phyloP scores from a whole-genome alignment of 2,797 vertebrate species.

The Sebastes goodei region DNA sequence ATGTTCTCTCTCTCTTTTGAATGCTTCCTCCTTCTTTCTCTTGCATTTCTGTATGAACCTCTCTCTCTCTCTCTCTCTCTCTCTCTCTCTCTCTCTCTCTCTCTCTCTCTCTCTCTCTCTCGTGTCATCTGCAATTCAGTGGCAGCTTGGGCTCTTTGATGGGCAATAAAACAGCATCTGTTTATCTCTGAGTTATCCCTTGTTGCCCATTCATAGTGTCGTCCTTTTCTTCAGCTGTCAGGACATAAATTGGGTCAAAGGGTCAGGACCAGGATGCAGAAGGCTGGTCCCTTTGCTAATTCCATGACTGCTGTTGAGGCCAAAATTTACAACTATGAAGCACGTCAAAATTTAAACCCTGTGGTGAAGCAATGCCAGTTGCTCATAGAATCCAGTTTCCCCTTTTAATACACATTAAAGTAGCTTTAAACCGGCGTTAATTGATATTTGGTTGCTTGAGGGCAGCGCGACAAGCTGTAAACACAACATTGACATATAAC shows the following conservation, averaged over 20 bases:
- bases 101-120: background rate
- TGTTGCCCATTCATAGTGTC: constrained; percentile 8
- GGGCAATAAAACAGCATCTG: constrained; percentile 18
- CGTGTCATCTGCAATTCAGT: constrained; percentile 4
- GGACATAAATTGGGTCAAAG: constrained; percentile 37
- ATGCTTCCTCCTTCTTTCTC: background rate
- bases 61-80: background rate
- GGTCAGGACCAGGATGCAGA: constrained; percentile 25
- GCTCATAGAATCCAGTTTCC: background rate
- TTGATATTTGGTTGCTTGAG: background rate
- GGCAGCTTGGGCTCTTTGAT: background rate
- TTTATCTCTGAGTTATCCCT: constrained; percentile 19
- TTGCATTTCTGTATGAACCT: background rate
- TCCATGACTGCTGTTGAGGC: background rate
- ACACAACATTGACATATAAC: background rate
- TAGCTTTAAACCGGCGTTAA: background rate
- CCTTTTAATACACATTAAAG: background rate
- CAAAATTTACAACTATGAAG: background rate
- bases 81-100: background rate
- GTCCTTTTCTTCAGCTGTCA: constrained; percentile 13
- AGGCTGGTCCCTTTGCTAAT: background rate
- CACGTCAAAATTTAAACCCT: background rate
- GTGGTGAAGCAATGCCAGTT: background rate
- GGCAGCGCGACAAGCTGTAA: background rate
- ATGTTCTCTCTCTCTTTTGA: background rate